phyloP scores from a whole-genome alignment of 2,888 invertebrate genomes.

The Phania funesta region DNA sequence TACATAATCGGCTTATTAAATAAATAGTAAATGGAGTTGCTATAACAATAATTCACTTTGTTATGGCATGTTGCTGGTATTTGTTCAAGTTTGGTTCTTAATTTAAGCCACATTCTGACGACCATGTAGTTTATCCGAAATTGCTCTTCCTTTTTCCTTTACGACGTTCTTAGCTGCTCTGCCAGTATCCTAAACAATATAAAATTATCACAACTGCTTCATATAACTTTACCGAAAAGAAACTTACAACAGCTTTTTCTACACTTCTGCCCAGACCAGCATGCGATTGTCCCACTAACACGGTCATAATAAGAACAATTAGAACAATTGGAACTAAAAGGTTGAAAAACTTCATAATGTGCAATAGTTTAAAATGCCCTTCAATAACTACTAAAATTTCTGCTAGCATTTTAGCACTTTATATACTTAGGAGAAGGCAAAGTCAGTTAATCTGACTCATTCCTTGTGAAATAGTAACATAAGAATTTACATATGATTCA shows the following conservation, averaged over 20 bases:
- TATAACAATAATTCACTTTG: too few species aligned
- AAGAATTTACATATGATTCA: too few species aligned
- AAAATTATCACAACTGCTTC: too few species aligned
- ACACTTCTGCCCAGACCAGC: background rate
- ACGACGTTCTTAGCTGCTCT: background rate
- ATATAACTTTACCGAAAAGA: background rate
- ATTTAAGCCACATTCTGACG: too few species aligned
- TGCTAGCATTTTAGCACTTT: background rate
- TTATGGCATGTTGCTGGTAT: too few species aligned
- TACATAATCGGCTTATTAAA: too few species aligned
- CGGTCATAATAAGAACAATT: background rate
- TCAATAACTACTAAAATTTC: background rate
- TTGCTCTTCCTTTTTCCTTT: too few species aligned
- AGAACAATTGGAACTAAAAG: background rate
- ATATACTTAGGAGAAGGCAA: background rate
- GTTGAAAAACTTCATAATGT: slow-evolving; percentile 3
- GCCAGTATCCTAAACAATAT: background rate
- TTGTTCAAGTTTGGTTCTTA: too few species aligned
- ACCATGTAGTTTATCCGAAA: background rate
- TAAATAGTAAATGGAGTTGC: too few species aligned
- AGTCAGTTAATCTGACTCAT: background rate
- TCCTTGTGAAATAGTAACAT: background rate
- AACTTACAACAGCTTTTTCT: slow-evolving; percentile 4
- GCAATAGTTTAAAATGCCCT: background rate
- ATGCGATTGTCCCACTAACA: background rate